Percentiles rank a stretch among this genome's conserved stretches.
phyloP scores from a whole-genome alignment of 2,888 invertebrate species.

The Beris chalybata region DNA sequence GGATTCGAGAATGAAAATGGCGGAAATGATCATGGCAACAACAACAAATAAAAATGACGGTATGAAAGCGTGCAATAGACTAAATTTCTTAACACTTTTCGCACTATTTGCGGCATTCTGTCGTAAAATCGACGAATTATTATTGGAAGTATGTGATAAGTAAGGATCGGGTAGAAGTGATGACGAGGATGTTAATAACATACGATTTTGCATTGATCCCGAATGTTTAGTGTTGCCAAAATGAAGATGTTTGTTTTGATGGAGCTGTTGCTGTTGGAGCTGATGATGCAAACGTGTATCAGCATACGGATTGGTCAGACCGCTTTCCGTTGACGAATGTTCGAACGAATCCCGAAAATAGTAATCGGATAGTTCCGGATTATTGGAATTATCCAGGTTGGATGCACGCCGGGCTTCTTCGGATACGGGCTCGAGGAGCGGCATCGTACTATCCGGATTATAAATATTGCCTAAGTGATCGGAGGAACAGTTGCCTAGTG shows the following conservation, averaged over 20 bases:
- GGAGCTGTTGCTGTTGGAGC: constrained; percentile 43
- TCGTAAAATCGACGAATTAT: constrained; percentile 43
- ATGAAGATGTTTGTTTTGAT: constrained; percentile 40
- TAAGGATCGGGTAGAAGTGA: constrained; percentile 17
- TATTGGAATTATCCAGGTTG: constrained; percentile 49
- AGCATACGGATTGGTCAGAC: constrained; percentile 56
- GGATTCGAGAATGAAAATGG: constrained; percentile 76
- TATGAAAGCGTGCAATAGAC: constrained; percentile 71
- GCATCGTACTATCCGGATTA: constrained; percentile 62
- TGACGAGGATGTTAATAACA: constrained; percentile 42
- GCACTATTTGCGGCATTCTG: constrained; percentile 48
- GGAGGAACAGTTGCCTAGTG: constrained; percentile 58
- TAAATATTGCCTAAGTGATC: constrained; percentile 54
- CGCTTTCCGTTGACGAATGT: constrained; percentile 79
- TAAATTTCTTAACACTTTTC: constrained; percentile 60
- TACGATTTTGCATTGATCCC: constrained; percentile 32
- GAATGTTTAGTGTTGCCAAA: constrained; percentile 46
- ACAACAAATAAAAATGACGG: constrained; percentile 78
- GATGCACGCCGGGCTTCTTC: constrained; percentile 62
- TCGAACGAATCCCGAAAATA: constrained; percentile 75
- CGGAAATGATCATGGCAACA: constrained; percentile 67
- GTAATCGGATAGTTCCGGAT: constrained; percentile 63
- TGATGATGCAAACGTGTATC: constrained; percentile 41
- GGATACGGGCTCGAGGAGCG: constrained; percentile 67
- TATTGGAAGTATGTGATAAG: constrained; percentile 32